Conservation (phyloP, 2,888 invertebrate genomes). For the Leucophenga maculata region DNA sequence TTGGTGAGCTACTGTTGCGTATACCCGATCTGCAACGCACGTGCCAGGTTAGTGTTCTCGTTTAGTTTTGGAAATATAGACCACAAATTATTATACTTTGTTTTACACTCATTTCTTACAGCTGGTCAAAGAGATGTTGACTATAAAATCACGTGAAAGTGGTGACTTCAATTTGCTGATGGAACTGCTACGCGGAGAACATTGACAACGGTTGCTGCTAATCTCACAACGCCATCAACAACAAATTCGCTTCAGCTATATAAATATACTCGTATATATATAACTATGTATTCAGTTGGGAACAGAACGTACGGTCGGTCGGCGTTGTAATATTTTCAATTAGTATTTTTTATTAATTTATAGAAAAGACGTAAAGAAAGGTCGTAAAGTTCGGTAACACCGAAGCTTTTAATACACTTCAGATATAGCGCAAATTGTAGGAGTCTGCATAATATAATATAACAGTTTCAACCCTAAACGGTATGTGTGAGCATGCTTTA, state of each 20-base stretch:
- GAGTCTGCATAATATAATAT: too few relatives aligned
- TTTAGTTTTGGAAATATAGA: neutral
- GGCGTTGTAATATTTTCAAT: constrained; percentile 4
- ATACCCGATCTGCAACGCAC: constrained; percentile 96
- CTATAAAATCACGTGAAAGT: constrained; percentile 89
- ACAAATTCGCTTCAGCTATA: neutral
- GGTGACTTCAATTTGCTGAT: constrained; percentile 95
- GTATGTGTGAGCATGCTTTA: too few relatives aligned
- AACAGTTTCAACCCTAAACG: too few relatives aligned
- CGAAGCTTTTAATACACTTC: too few relatives aligned
- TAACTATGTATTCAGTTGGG: neutral
- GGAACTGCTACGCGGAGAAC: constrained; percentile 95
- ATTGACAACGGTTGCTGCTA: constrained; percentile 74
- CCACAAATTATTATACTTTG: neutral
- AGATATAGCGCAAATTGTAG: too few relatives aligned
- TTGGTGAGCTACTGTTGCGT: constrained; percentile 91
- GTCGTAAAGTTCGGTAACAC: neutral
- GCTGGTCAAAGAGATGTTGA: constrained; percentile 94
- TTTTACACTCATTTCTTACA: constrained; percentile 63
- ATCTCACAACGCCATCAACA: neutral
- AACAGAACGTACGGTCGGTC: too few relatives aligned
- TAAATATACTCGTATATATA: neutral
- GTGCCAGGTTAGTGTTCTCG: constrained; percentile 81
- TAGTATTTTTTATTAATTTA: constrained; percentile 16
- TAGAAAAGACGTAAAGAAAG: neutral